phyloP scores from a whole-genome alignment of 2,113 vertebrate genomes.

The Barnardius zonarius region DNA sequence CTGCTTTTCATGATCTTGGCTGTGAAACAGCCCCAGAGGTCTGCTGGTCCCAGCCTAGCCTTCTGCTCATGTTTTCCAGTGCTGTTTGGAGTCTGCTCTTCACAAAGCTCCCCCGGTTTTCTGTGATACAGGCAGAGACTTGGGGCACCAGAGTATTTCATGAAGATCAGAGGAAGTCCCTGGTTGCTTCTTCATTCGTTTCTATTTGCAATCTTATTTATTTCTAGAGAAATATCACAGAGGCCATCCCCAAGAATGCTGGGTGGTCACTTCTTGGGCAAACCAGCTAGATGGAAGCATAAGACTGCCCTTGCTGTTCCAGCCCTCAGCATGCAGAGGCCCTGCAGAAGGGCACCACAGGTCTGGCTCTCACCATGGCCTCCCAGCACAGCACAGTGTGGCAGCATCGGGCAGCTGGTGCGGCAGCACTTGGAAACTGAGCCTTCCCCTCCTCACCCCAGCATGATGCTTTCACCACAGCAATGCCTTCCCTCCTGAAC shows the following conservation, averaged over 20 bases:
- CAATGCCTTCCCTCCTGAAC: fast-evolving
- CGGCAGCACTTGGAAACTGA: not conserved
- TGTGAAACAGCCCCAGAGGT: not conserved
- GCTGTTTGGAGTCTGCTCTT: not conserved
- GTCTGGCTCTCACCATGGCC: not conserved
- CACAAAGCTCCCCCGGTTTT: not conserved
- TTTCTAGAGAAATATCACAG: not conserved
- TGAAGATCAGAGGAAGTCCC: not conserved
- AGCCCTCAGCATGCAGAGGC: not conserved
- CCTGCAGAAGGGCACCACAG: fast-evolving
- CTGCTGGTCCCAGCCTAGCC: not conserved
- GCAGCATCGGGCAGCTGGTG: not conserved
- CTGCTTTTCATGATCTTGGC: not conserved
- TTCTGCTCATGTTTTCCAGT: not conserved
- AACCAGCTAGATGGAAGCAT: not conserved
- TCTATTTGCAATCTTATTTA: not conserved
- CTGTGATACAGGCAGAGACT: not conserved
- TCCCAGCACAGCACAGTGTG: fast-evolving
- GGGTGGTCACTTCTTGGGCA: not conserved
- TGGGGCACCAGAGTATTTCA: not conserved
- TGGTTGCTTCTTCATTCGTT: not conserved
- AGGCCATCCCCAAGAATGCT: not conserved
- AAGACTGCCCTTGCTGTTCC: not conserved
- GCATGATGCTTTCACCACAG: not conserved
- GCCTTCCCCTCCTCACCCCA: not conserved